phyloP scores from a whole-genome alignment of 2,797 vertebrate species.

The Artibeus lituratus region DNA sequence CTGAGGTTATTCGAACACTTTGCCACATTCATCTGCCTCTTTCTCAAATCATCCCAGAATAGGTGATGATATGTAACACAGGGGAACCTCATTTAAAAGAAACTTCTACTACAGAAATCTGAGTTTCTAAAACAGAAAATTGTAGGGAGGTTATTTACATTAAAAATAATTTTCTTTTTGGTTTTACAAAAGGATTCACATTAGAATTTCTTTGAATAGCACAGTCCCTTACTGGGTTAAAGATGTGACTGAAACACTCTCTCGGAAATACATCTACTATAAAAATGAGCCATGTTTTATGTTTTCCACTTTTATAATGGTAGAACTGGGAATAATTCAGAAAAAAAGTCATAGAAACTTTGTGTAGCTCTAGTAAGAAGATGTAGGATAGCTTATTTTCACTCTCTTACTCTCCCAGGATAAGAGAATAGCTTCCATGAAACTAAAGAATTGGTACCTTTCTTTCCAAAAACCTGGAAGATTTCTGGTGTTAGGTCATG shows the following conservation, averaged over 20 bases:
- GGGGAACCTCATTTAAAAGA: not conserved
- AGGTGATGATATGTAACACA: not conserved
- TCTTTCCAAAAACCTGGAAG: not conserved
- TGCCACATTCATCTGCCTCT: not conserved
- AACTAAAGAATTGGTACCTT: not conserved
- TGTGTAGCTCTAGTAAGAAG: not conserved
- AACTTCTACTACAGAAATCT: not conserved
- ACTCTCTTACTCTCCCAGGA: not conserved
- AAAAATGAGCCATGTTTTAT: slow-evolving; percentile 22
- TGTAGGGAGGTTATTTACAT: slow-evolving; percentile 15
- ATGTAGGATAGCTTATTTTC: not conserved
- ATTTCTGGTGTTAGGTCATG: not conserved
- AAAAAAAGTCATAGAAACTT: slow-evolving; percentile 40
- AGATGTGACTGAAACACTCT: not conserved
- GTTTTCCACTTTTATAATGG: not conserved
- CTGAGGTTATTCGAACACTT: not conserved
- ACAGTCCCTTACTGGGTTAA: not conserved
- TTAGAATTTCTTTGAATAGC: slow-evolving; percentile 35
- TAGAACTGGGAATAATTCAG: not conserved
- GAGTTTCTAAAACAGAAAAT: not conserved
- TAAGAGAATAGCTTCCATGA: not conserved
- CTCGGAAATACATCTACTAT: not conserved
- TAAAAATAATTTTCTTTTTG: not conserved
- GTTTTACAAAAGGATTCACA: not conserved
- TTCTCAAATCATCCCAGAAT: not conserved